Evolutionary conservation across 2,888 invertebrate genomes (phyloP), one percentile per base, ranked within the genome.

Genomic region (Nasonia oneida): DNA sequence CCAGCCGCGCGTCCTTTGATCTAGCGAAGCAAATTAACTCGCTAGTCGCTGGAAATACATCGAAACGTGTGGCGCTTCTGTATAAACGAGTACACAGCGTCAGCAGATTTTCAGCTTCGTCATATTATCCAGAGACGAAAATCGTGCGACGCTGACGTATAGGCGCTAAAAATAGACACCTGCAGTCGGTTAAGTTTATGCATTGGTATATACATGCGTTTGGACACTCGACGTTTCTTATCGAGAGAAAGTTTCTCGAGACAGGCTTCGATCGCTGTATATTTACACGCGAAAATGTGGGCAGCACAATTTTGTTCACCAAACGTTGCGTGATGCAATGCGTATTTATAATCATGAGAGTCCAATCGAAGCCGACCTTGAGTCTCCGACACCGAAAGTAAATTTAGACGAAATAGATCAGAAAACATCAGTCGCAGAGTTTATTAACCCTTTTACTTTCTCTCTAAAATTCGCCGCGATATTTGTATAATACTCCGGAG

Each of bases 361-460:
- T 67, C 12, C 33, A 33, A 29, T 67, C 10, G 14, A 1, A 33
- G 67, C 15, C 33, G 33, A 67, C 33, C 67, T 67, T 67, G 67
- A 33, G 67, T 29, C 23, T n/a, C 12, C 5, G 0, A 61, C 15
- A 64, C 2, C 29, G 10, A 29, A 10, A 64, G 29, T 18, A n/a
- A 57, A 57, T 18, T 18, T n/a, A 57, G 57, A 57, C 3, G 29
- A 33, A 67, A 67, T n/a, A 29, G 12, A 14, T 67, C 33, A 29
- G 2, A 64, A 42, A 78, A 47, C 18, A 8, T 29, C 77, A 4
- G 50, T 33, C 79, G 23, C 70, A 12, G 15, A 14, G 70, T 71
- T 71, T 81, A 73, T 81, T 81, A 61, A 81, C 73, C 71, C 73
- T 71, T 23, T 57, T 5, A 80, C 79, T 80, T 80, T 80, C 70